A percentile compares a stretch with the other conserved stretches of the same genome.
These are phyloP conservation scores for Chloroclystis v-ata DNA, from an alignment of 2,888 invertebrate genomes.

Conservation along the genomic window DNA sequence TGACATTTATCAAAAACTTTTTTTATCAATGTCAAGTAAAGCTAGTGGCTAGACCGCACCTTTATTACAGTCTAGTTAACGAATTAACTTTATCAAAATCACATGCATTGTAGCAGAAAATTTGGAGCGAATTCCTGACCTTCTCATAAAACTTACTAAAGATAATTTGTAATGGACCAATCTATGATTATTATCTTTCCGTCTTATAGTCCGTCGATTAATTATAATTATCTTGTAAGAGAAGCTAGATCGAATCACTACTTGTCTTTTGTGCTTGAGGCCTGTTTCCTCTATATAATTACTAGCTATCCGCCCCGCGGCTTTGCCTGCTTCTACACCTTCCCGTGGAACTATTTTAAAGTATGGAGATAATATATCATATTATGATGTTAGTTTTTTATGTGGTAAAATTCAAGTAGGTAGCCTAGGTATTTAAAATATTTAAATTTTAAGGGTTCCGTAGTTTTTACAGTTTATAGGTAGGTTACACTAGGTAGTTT, in stretches of 20 bases:
- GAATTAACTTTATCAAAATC: conserved; percentile 18
- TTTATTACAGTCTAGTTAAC: conserved; percentile 7
- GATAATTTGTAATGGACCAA: conserved; percentile 7
- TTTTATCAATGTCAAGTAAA: conserved; percentile 10
- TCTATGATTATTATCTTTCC: conserved; percentile 15
- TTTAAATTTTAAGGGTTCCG: too few species aligned
- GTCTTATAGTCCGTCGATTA: conserved; percentile 17
- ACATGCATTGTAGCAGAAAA: conserved; percentile 15
- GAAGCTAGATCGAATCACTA: not conserved
- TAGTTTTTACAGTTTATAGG: too few species aligned
- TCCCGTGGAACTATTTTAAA: too few species aligned
- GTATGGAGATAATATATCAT: too few species aligned
- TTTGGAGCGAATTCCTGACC: conserved; percentile 7
- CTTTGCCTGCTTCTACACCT: too few species aligned
- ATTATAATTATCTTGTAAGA: conserved; percentile 7
- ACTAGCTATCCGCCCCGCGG: too few species aligned
- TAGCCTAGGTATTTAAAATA: too few species aligned
- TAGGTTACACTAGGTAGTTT: too few species aligned
- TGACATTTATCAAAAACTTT: conserved; percentile 13
- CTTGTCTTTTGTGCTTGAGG: conserved; percentile 7
- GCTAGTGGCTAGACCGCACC: conserved; percentile 3
- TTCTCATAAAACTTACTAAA: conserved; percentile 6
- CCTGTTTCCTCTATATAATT: conserved; percentile 7
- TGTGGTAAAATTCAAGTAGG: too few species aligned
- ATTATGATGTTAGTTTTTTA: too few species aligned